These are phyloP conservation scores for Peromyscus californicus DNA, from an alignment of 2,113 vertebrate genomes.

Conservation along the genomic window DNA sequence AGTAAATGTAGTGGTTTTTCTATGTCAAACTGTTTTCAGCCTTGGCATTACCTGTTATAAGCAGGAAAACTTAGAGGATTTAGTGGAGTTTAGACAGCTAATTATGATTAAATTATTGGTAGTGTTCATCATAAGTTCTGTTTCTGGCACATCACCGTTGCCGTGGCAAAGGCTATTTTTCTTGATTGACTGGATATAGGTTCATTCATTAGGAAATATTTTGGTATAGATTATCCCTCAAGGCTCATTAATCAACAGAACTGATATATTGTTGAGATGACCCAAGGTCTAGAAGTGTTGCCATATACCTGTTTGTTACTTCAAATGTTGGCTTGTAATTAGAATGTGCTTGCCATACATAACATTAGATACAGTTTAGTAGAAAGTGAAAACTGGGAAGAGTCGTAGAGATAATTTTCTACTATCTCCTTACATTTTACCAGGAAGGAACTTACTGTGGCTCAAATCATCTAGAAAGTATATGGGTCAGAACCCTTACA, in stretches of 20 bases:
- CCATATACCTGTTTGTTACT: background rate
- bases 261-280: conserved; percentile 64
- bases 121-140: conserved; percentile 74
- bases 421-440: background rate
- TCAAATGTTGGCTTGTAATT: conserved; percentile 65
- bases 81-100: conserved; percentile 53
- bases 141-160: conserved; percentile 66
- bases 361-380: conserved; percentile 51
- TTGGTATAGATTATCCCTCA: conserved; percentile 62
- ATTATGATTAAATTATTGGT: conserved; percentile 78
- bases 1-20: conserved; percentile 30
- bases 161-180: conserved; percentile 72
- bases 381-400: background rate
- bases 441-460: background rate
- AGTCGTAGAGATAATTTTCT: background rate
- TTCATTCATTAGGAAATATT: conserved; percentile 68
- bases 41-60: background rate
- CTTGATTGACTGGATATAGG: conserved; percentile 73
- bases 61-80: conserved; percentile 33
- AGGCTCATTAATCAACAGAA: conserved; percentile 84
- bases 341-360: conserved; percentile 49
- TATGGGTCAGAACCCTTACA: background rate
- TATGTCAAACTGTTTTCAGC: conserved; percentile 50
- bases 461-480: background rate
- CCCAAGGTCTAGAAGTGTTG: conserved; percentile 16